These are phyloP conservation scores for Sorex araneus DNA, from an alignment of 2,113 vertebrate genomes.

Conservation along the genomic window DNA sequence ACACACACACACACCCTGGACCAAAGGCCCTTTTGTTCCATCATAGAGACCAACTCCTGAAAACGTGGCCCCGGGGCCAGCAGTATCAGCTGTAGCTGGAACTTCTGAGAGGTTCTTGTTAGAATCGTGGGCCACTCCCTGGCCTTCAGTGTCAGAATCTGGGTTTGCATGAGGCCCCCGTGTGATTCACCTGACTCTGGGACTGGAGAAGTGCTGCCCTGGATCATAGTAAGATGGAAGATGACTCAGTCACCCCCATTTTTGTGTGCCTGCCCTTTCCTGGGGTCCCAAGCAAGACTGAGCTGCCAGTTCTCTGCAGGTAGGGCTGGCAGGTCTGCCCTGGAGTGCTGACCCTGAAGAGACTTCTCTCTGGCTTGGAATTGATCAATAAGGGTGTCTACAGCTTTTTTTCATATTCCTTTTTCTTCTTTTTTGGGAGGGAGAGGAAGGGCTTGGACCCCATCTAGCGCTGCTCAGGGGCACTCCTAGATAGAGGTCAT, in stretches of 20 bases:
- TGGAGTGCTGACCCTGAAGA: slow-evolving; percentile 74
- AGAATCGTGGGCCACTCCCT: neutral
- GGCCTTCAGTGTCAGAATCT: neutral
- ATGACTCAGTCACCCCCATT: neutral
- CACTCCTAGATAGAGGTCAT: too few relatives aligned
- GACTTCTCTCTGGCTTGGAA: slow-evolving; percentile 80
- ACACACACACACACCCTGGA: too few relatives aligned
- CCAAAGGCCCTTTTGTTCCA: neutral
- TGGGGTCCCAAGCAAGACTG: slow-evolving; percentile 38
- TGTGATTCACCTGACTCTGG: neutral
- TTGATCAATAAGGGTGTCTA: slow-evolving; percentile 81
- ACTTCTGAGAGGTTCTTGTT: slow-evolving; percentile 27
- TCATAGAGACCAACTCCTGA: neutral
- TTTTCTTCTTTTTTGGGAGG: too few relatives aligned
- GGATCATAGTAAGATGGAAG: neutral
- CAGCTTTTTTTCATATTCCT: slow-evolving; percentile 64
- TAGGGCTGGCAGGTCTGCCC: slow-evolving; percentile 75
- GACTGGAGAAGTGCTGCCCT: neutral
- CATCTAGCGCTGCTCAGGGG: too few relatives aligned
- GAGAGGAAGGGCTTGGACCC: too few relatives aligned
- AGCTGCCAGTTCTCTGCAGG: neutral
- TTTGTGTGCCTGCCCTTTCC: slow-evolving; percentile 35
- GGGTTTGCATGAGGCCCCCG: neutral
- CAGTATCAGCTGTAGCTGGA: neutral
- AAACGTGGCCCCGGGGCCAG: neutral